Evolutionary conservation across 2,113 vertebrate species (phyloP).

Genomic region (Zosterops japonicus): DNA sequence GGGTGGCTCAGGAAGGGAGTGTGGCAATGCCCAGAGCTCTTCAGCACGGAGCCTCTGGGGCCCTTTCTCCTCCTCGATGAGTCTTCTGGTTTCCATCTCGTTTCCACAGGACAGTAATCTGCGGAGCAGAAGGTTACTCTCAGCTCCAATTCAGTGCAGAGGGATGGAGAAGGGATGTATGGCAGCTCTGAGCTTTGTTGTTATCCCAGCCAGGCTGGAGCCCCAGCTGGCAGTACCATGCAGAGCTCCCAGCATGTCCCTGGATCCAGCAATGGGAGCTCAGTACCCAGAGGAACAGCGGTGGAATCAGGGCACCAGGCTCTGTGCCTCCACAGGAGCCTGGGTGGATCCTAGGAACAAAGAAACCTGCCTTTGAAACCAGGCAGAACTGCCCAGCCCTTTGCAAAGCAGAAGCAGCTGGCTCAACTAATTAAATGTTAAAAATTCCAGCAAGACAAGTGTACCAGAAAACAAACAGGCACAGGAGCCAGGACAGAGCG

Average conservation of each 20-base stretch:
- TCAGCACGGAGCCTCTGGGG: not conserved
- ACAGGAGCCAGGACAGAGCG: not conserved
- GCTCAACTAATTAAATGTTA: constrained; percentile 69
- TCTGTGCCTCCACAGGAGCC: not conserved
- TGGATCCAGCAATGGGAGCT: not conserved
- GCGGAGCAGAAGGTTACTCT: not conserved
- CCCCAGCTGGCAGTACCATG: not conserved
- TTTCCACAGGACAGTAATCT: not conserved
- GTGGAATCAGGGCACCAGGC: not conserved
- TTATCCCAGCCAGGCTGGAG: not conserved
- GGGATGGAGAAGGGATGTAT: not conserved
- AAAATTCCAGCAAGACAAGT: constrained; percentile 53
- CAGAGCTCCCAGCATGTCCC: not conserved
- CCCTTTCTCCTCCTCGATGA: not conserved
- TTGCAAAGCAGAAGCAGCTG: constrained; percentile 61
- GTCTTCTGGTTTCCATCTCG: not conserved
- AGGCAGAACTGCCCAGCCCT: not conserved
- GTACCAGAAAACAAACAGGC: constrained; percentile 47
- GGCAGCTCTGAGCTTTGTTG: not conserved
- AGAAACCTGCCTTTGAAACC: not conserved
- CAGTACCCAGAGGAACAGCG: not conserved
- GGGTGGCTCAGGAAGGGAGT: not conserved
- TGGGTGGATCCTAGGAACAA: constrained; percentile 39
- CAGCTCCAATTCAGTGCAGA: not conserved
- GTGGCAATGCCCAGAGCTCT: accelerated